Evolutionary conservation across 2,888 invertebrate species (phyloP).

Genomic region (Amphipyra tragopoginis): DNA sequence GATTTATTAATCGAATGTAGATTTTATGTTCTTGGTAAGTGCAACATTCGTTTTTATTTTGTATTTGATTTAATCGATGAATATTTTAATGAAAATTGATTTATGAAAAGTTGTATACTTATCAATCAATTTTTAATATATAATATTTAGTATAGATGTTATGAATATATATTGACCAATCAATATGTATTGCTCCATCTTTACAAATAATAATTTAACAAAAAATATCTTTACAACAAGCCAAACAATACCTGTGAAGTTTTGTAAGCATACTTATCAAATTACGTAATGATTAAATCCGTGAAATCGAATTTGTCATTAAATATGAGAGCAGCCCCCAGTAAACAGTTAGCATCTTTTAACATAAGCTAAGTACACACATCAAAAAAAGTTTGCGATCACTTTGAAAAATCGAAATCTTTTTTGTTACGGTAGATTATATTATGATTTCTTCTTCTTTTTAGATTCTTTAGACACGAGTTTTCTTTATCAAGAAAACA

Average conservation of each 20-base stretch:
- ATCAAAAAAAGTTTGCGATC: too few relatives aligned
- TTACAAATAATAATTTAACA: background rate
- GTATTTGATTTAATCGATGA: background rate
- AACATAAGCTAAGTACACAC: slow-evolving; percentile 5
- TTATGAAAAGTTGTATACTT: background rate
- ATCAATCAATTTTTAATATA: background rate
- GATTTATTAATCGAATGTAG: slow-evolving; percentile 14
- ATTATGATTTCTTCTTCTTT: too few relatives aligned
- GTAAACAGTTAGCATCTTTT: too few relatives aligned
- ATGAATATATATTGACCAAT: background rate
- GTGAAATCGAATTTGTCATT: too few relatives aligned
- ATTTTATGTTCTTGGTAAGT: slow-evolving; percentile 1
- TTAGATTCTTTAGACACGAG: too few relatives aligned
- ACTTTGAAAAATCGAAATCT: too few relatives aligned
- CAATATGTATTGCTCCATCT: background rate
- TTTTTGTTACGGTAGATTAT: too few relatives aligned
- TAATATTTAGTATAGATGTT: background rate
- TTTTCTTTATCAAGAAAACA: too few relatives aligned
- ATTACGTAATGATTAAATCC: too few relatives aligned
- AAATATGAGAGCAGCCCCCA: too few relatives aligned
- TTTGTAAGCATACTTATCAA: too few relatives aligned
- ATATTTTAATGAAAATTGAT: background rate
- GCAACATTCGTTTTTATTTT: background rate
- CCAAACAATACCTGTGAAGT: background rate
- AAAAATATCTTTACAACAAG: background rate